Conservation (phyloP, 2,797 vertebrate genomes). For the Argya squamiceps region DNA sequence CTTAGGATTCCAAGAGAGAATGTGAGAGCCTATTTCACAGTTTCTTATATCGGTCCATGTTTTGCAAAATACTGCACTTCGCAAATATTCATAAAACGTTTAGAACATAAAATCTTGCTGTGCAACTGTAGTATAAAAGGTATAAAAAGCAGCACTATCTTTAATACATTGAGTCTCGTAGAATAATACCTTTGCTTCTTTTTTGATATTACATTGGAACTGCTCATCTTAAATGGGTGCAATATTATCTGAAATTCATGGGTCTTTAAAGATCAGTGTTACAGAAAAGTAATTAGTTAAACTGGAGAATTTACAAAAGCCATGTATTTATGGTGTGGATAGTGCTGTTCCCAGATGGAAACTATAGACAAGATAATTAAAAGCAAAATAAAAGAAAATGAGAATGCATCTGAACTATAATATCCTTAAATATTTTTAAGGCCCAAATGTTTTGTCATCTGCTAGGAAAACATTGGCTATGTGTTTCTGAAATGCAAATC, state of each 20-base stretch:
- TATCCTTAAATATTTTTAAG: not conserved
- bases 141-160: not conserved
- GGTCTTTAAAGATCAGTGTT: not conserved
- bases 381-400: not conserved
- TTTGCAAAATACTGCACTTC: slow-evolving; percentile 4
- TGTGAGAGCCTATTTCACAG: not conserved
- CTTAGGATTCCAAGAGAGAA: not conserved
- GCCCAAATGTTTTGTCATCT: not conserved
- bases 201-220: not conserved
- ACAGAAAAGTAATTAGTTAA: not conserved
- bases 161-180: not conserved
- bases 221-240: not conserved
- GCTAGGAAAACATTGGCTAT: not conserved
- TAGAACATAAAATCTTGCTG: not conserved
- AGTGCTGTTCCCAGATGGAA: not conserved
- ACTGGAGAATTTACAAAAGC: not conserved
- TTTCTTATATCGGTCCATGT: not conserved
- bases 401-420: not conserved
- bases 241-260: not conserved
- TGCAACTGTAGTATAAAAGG: not conserved
- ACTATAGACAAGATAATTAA: not conserved
- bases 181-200: not conserved
- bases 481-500: slow-evolving; percentile 11
- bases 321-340: not conserved
- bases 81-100: not conserved